phyloP scores from a whole-genome alignment of 2,888 invertebrate species.

The Carcina quercana region DNA sequence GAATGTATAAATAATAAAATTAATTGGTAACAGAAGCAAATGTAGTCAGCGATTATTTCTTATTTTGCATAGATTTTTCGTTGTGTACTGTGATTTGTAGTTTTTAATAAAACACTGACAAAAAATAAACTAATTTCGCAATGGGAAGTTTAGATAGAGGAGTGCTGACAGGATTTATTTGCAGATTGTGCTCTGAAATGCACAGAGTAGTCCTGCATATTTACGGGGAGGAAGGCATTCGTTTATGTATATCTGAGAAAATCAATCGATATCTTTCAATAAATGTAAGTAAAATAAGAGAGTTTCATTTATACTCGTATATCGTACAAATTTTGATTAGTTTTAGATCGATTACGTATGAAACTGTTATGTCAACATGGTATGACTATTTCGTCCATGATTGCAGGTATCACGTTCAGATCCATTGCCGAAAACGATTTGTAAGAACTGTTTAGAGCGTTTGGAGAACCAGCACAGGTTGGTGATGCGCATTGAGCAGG shows the following conservation, averaged over 20 bases:
- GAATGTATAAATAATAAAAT: not conserved
- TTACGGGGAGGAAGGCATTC: slow-evolving; percentile 85
- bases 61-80: slow-evolving; percentile 4
- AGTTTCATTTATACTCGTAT: too few relatives aligned
- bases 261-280: slow-evolving; percentile 87
- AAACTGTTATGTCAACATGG: not conserved
- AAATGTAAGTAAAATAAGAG: slow-evolving; percentile 70
- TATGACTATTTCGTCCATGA: not conserved
- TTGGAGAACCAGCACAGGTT: slow-evolving; percentile 73
- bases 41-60: too few relatives aligned
- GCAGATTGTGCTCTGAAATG: slow-evolving; percentile 90
- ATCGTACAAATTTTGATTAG: too few relatives aligned
- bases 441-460: slow-evolving; percentile 74
- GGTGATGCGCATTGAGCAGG: slow-evolving; percentile 61
- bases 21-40: too few relatives aligned
- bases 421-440: slow-evolving; percentile 82
- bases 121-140: slow-evolving; percentile 5
- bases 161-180: slow-evolving; percentile 87
- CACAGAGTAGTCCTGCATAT: slow-evolving; percentile 88
- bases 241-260: slow-evolving; percentile 84
- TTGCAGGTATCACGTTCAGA: slow-evolving; percentile 76
- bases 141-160: slow-evolving; percentile 91
- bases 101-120: not conserved
- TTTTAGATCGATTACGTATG: too few relatives aligned
- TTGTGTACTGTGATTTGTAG: not conserved